Base-by-base conservation (phyloP, 2,888 invertebrate genomes). In the Troides aeacus region DNA sequence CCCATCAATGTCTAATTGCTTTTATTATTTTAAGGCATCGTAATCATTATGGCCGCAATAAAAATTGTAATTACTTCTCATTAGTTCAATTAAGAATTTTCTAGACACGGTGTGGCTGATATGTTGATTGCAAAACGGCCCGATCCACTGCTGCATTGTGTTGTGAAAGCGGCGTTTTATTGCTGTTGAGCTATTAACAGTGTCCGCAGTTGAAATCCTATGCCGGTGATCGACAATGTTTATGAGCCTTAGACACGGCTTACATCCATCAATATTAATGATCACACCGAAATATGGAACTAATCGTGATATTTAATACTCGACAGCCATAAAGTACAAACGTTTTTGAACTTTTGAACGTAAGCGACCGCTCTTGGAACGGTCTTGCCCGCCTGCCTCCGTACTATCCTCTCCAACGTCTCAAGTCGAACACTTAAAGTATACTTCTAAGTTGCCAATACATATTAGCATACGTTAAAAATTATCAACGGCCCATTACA, bases 21-120 rank as follows among this genome's bases (percentile, higher is more conserved):
- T 92, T 92, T 92, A 92, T 92, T 92, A 92, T 92, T 92, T 92
- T 92, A 92, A 92, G 90, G 87, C 92, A 92, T 92, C 92, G 92
- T 92, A 92, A 92, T 92, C 89, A 92, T 92, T 92, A 92, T 87
- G 87, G 87, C 90, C 81, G 90, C 87, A 88, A 92, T 92, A 92
- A 92, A 92, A 92, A 90, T 91, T 92, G 91, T 92, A 91, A 92
- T 92, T 92, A 92, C 90, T 91, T 90, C 92, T 92, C 91, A 92
- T 92, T 92, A 92, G 92, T 88, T 91, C 92, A 92, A 92, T 92
- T 92, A 91, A 90, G 92, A 90, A 90, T 91, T 89, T 92, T 91
- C 92, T 91, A 92, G 91, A 91, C 83, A 90, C 90, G 90, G 86
- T 86, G 84, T 84, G 86, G 86, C 86, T 89, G 88, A 90, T 90